Conservation (phyloP, 1,140 invertebrate genomes). For the Drosophila melanogaster region Release_6_plus_ISO1_MT NC_004354.4:9477001-9477500, state of each 20-base stretch:
- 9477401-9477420: constrained; percentile 69
- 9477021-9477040: no score
- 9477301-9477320: constrained; percentile 28
- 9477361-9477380: constrained; percentile 24
- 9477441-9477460: constrained; percentile 56
- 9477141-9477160: constrained; percentile 39
- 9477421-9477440: constrained; percentile 79
- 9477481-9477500: constrained; percentile 31
- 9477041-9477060: not conserved
- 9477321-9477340: constrained; percentile 22
- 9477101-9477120: not conserved
- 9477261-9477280: constrained; percentile 12
- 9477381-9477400: constrained; percentile 60
- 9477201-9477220: constrained; percentile 6
- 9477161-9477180: constrained; percentile 7
- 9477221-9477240: constrained; percentile 1
- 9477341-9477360: constrained; percentile 18
- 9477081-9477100: no score
- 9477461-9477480: constrained; percentile 13
- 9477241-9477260: constrained; percentile 4
- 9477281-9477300: constrained; percentile 26
- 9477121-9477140: constrained; percentile 35
- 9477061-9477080: no score
- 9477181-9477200: not conserved
- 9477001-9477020: no score